Evolutionary conservation across 2,113 vertebrate species (phyloP).

Genomic region (Microcebus lehilahytsara): DNA sequence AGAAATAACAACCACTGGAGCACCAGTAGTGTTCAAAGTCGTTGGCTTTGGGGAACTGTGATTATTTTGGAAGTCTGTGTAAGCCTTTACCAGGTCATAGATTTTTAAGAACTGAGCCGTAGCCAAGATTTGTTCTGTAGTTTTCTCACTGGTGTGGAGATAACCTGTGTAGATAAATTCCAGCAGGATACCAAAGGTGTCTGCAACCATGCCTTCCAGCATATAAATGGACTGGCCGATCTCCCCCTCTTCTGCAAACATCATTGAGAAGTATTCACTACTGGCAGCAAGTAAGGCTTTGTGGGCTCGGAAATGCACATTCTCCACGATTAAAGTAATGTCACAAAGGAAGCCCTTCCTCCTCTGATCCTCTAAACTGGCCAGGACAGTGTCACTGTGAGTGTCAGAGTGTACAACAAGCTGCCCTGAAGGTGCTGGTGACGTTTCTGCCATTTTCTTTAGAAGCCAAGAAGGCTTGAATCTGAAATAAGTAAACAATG

Average conservation of each 20-base stretch:
- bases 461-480: neutral
- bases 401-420: conserved; percentile 87
- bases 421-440: conserved; percentile 75
- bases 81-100: conserved; percentile 89
- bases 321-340: conserved; percentile 93
- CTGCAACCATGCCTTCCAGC: conserved; percentile 91
- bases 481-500: conserved; percentile 71
- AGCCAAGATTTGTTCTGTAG: conserved; percentile 89
- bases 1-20: conserved; percentile 19
- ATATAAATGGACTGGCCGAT: conserved; percentile 86
- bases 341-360: conserved; percentile 93
- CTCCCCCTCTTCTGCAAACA: conserved; percentile 91
- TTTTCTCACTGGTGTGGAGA: conserved; percentile 88
- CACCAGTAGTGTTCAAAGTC: neutral
- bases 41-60: neutral
- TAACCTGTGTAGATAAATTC: conserved; percentile 96
- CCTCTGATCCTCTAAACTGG: conserved; percentile 91
- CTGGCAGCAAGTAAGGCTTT: conserved; percentile 96
- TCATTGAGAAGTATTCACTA: conserved; percentile 95
- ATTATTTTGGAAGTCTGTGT: conserved; percentile 81
- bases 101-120: conserved; percentile 92
- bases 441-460: conserved; percentile 85
- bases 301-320: conserved; percentile 94
- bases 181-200: conserved; percentile 88
- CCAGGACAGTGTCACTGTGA: conserved; percentile 90